Base-by-base conservation (phyloP, 2,113 vertebrate species). In the Aegithalos caudatus region DNA sequence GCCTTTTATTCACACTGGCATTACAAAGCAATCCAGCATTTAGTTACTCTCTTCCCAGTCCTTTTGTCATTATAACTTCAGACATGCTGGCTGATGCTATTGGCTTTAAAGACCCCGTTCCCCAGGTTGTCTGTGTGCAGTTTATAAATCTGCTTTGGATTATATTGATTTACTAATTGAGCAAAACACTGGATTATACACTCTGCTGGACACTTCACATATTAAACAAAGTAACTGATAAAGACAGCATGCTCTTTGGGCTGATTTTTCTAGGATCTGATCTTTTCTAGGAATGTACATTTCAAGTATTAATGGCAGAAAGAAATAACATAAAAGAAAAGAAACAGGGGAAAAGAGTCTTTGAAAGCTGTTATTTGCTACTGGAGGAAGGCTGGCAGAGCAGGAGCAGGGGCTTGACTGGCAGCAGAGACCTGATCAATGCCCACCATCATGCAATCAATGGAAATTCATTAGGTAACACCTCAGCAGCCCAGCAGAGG, bases 131-230 rank as follows among this genome's bases (percentile, higher is more conserved):
- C 90, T 47, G 28, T 14, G 31, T n/a, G 65, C 60, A 61, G 92
- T 94, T 95, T 94, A 94, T 90, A 93, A 92, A 85, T 88, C 90
- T 96, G 90, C 76, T 92, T 88, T 84, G 90, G 93, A 96, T 92
- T 97, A 94, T 73, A 95, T 90, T 64, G 94, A 94, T 94, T 94
- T 78, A 86, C 82, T 96, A 96, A 96, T 96, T 90, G 86, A 96
- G 76, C 77, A 91, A 97, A 96, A 95, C 84, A 90, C 92, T 94
- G 88, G 95, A 92, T 95, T 96, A 95, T 81, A 94, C 80, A 88
- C 93, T 95, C 96, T 92, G 92, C 84, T 94, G 93, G 95, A 90
- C 86, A 54, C 40, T 80, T 88, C 22, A 50, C 31, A 48, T 62
- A 64, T 86, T 78, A 93, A 93, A 72, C 62, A 66, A 69, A 78